phyloP scores from a whole-genome alignment of 2,888 invertebrate species.

The Eupithecia vulgata region DNA sequence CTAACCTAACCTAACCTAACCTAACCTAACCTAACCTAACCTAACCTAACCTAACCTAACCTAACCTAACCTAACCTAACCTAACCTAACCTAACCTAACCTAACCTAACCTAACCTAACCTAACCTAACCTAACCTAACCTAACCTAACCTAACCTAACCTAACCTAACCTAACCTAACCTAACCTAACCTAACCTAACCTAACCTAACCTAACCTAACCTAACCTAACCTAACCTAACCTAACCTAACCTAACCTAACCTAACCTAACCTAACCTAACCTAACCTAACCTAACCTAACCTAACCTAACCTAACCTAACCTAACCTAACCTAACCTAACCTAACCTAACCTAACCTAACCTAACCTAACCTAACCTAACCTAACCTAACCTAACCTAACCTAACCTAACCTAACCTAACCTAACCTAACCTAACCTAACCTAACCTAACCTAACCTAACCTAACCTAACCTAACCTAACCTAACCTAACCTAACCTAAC shows the following conservation, averaged over 20 bases:
- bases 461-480: too few relatives aligned
- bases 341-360: not conserved
- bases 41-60: conserved; percentile 35
- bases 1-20: too few relatives aligned
- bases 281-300: conserved; percentile 37
- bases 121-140: conserved; percentile 36
- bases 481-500: too few relatives aligned
- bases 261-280: conserved; percentile 38
- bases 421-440: too few relatives aligned
- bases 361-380: not conserved
- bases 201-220: conserved; percentile 36
- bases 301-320: conserved; percentile 36
- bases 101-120: conserved; percentile 26
- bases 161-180: conserved; percentile 39
- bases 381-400: too few relatives aligned
- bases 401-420: too few relatives aligned
- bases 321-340: conserved; percentile 30
- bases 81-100: not conserved
- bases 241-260: conserved; percentile 36
- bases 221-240: conserved; percentile 29
- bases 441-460: too few relatives aligned
- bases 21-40: conserved; percentile 24
- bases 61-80: too few relatives aligned
- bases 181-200: conserved; percentile 38
- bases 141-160: conserved; percentile 35